A percentile compares a stretch with the other conserved stretches of the same genome.
Evolutionary conservation across 2,797 vertebrate species (phyloP).

Genomic region (Cichlasoma orientale): DNA sequence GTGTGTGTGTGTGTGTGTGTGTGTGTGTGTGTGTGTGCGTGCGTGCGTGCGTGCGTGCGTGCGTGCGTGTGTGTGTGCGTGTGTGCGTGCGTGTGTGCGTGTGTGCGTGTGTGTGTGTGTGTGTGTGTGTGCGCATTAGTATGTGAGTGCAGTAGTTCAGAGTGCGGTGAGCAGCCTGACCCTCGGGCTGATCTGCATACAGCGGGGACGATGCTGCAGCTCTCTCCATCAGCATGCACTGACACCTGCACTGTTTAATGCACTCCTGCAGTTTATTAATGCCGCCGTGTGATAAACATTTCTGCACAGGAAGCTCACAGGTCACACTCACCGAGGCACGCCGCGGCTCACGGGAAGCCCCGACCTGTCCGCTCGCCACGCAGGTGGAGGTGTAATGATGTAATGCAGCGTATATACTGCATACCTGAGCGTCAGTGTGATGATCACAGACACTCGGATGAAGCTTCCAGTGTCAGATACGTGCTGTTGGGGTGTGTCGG

Average conservation of each 20-base stretch:
- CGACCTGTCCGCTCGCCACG: not conserved
- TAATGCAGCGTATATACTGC: not conserved
- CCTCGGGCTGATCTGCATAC: conserved; percentile 77
- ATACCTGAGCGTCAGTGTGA: not conserved
- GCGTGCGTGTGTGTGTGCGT: too few relatives aligned
- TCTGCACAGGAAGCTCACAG: conserved; percentile 69
- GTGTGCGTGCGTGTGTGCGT: conserved; percentile 2
- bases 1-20: too few relatives aligned
- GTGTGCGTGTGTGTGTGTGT: conserved; percentile 31
- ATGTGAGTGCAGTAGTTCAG: conserved; percentile 61
- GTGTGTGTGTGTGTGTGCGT: too few relatives aligned
- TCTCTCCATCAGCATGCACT: conserved; percentile 81
- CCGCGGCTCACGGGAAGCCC: not conserved
- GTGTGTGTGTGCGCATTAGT: conserved; percentile 68
- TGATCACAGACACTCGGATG: not conserved
- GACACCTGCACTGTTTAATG: conserved; percentile 81
- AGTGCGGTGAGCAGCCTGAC: conserved; percentile 57
- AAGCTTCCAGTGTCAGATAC: not conserved
- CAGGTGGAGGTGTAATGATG: not conserved
- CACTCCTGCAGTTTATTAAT: conserved; percentile 84
- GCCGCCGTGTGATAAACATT: conserved; percentile 80
- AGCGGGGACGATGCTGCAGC: conserved; percentile 69
- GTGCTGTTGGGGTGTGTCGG: too few relatives aligned
- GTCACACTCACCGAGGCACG: conserved; percentile 47
- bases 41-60: too few relatives aligned